Conservation (phyloP, 2,797 vertebrate species). For the Thaleichthys pacificus region DNA sequence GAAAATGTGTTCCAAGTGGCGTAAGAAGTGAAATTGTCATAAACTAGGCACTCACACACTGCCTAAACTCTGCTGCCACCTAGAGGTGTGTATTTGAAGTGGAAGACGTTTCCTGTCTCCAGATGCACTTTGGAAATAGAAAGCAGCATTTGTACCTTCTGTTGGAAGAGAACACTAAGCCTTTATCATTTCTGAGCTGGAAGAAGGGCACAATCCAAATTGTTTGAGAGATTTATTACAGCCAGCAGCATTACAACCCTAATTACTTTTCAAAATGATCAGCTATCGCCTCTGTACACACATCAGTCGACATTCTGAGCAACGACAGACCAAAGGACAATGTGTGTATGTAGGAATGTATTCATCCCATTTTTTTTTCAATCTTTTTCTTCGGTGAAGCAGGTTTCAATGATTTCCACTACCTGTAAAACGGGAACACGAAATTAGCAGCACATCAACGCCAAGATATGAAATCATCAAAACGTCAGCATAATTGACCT, state of each 20-base stretch:
- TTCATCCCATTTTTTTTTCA: conserved; percentile 82
- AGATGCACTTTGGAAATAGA: too few species aligned
- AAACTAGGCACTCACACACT: not conserved
- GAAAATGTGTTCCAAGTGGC: not conserved
- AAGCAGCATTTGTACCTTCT: too few species aligned
- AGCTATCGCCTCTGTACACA: conserved; percentile 79
- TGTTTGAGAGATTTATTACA: conserved; percentile 90
- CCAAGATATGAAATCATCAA: not conserved
- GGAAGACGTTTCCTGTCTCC: not conserved
- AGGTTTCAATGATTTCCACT: conserved; percentile 85
- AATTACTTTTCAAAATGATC: conserved; percentile 88
- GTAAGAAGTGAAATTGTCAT: not conserved
- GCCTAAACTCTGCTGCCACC: not conserved
- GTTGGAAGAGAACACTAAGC: too few species aligned
- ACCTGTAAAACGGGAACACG: conserved; percentile 59
- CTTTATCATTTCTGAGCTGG: too few species aligned
- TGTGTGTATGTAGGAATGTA: conserved; percentile 96
- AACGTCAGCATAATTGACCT: too few species aligned
- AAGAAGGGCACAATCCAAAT: conserved; percentile 19
- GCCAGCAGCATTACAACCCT: conserved; percentile 94
- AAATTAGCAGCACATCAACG: not conserved
- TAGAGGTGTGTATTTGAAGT: not conserved
- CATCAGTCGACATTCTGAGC: conserved; percentile 85
- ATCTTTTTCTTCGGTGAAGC: conserved; percentile 92
- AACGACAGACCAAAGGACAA: conserved; percentile 95